Conservation (phyloP, 1,140 invertebrate species). For the Lordiphosa collinella region DNA sequence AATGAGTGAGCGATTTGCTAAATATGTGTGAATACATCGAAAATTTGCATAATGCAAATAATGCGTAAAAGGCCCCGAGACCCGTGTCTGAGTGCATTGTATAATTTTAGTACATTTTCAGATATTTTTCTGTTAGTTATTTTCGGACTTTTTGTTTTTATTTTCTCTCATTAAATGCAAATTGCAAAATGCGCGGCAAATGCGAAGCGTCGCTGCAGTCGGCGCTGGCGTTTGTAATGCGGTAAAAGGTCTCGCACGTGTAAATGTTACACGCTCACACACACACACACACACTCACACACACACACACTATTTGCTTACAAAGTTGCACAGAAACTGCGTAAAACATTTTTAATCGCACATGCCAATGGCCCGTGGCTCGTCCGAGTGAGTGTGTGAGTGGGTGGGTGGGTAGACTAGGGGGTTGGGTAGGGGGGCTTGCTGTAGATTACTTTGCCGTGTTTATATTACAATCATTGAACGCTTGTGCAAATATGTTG, state of each 20-base stretch:
- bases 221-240: conserved; percentile 23
- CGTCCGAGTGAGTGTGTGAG: not conserved
- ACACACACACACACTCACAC: not conserved
- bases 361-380: not conserved
- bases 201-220: conserved; percentile 23
- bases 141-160: conserved; percentile 2
- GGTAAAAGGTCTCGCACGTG: conserved; percentile 61
- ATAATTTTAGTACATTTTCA: conserved; percentile 10
- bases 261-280: conserved; percentile 40
- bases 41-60: conserved; percentile 47
- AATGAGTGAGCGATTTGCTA: too few species aligned
- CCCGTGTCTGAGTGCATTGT: conserved; percentile 1
- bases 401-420: not conserved
- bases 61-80: conserved; percentile 16
- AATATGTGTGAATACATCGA: too few species aligned
- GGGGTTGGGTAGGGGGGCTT: not conserved
- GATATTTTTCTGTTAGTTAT: not conserved
- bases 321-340: conserved; percentile 15
- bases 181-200: conserved; percentile 48
- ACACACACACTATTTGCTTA: not conserved
- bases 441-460: not conserved
- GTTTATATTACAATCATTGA: not conserved
- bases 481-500: not conserved
- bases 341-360: conserved; percentile 26
- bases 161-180: conserved; percentile 30